A percentile compares a stretch with the other conserved stretches of the same genome.
Conservation (phyloP, 2,113 vertebrate species). For the Actenoides lindsayi region DNA sequence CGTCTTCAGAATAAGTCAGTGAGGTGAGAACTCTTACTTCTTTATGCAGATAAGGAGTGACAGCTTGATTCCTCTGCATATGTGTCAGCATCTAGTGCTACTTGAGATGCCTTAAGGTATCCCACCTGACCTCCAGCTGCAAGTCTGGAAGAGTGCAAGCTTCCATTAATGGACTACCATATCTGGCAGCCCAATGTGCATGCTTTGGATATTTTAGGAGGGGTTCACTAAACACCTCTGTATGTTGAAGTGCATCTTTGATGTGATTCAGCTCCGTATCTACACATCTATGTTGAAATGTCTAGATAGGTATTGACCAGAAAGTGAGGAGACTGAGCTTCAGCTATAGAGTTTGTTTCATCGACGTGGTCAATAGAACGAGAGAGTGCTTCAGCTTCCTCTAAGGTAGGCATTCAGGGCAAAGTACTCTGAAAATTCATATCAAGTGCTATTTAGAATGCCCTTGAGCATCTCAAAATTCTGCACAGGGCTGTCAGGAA, state of each 20-base stretch:
- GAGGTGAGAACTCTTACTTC: neutral
- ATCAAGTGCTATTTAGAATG: neutral
- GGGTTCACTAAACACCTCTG: neutral
- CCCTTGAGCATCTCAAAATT: neutral
- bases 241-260: neutral
- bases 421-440: neutral
- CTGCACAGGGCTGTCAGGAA: neutral
- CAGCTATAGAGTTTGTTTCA: neutral
- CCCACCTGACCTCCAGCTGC: neutral
- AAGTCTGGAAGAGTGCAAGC: neutral
- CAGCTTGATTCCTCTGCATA: neutral
- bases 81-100: neutral
- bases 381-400: neutral
- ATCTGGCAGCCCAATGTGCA: neutral
- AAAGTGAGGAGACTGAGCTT: neutral
- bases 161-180: neutral
- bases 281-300: neutral
- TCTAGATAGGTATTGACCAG: neutral
- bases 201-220: neutral
- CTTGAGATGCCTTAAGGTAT: neutral
- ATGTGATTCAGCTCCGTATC: neutral
- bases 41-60: neutral
- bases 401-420: neutral
- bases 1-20: neutral
- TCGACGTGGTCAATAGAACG: neutral